Base-by-base conservation (phyloP, 2,888 invertebrate genomes). In the Trypoxylon attenuatum region DNA sequence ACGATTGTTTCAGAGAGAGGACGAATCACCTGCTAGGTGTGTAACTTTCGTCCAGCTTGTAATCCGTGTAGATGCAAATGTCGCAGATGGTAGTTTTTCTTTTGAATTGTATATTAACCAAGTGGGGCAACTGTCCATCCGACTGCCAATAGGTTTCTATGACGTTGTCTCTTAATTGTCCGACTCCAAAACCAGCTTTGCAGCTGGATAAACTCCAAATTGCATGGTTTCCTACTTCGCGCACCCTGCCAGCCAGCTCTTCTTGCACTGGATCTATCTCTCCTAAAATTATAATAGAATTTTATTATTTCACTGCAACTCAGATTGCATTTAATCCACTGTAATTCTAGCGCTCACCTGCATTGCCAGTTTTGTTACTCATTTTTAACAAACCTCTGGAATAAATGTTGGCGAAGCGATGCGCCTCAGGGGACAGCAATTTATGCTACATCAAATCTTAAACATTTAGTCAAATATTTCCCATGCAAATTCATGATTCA, bases 111-210 rank as follows among this genome's bases (percentile, higher is more conserved):
- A 99, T 96, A 84, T 98, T 99, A 0, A 99, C 97, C 69, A 98
- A 89, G 88, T 99, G 99, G 2, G 99, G 99, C 67, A 99, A 90
- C 76, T 98, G 98, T 0, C 99, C 99, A 88, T 99, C 99, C 0
- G 98, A 99, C 87, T 99, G 99, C 99, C 99, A 99, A 87, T 98
- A 99, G 2, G 98, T 97, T 76, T 99, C 99, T 87, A 96, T 94
- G 69, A 96, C 95, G 84, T 97, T 96, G 87, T 99, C 98, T 70
- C 98, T 89, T 39, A 99, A 88, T 84, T 99, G 98, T 83, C 98
- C 97, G 2, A 99, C 98, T 2, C 99, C 99, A 89, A 98, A 99
- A 42, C 99, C 98, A 86, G 98, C 96, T 90, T 99, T 99, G 86
- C 99, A 99, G 2, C 98, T 98, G 0, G 98, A 99, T 55, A 99